phyloP scores from a whole-genome alignment of 2,113 vertebrate species.

The Pycnonotus jocosus region DNA sequence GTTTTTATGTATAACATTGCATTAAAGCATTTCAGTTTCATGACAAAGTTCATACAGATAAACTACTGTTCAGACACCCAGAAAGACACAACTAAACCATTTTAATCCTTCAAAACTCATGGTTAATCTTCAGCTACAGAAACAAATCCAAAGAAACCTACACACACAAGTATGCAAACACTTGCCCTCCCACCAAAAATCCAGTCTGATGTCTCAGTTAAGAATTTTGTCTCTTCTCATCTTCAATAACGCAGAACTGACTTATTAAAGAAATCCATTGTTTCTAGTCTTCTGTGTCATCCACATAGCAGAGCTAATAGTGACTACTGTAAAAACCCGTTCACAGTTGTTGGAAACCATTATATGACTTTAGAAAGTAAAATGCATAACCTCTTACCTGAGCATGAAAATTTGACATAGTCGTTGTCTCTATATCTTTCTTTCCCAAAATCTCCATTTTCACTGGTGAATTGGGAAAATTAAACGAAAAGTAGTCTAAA shows the following conservation, averaged over 20 bases:
- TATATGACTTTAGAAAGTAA: conserved; percentile 43
- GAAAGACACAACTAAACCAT: not conserved
- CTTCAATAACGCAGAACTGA: not conserved
- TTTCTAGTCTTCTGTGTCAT: not conserved
- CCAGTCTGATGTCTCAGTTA: not conserved
- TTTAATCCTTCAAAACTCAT: not conserved
- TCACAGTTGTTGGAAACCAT: conserved; percentile 43
- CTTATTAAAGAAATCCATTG: not conserved
- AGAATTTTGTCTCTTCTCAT: not conserved
- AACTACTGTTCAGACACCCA: not conserved
- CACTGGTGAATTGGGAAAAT: conserved; percentile 95
- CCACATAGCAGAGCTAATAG: not conserved
- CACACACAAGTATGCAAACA: not conserved
- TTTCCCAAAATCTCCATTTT: conserved; percentile 99
- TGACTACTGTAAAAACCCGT: not conserved
- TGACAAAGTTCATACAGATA: not conserved
- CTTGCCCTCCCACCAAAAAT: not conserved
- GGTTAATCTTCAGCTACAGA: not conserved
- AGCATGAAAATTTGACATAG: conserved; percentile 96
- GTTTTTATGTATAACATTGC: not conserved
- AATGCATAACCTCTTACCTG: conserved; percentile 84
- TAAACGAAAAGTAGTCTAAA: conserved; percentile 96
- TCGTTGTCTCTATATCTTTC: conserved; percentile 99
- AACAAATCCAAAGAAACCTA: not conserved
- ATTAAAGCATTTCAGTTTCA: not conserved